Percentiles rank a stretch among this genome's conserved stretches.
phyloP scores from a whole-genome alignment of 2,113 vertebrate species.

The Marcusenius ussheri region DNA sequence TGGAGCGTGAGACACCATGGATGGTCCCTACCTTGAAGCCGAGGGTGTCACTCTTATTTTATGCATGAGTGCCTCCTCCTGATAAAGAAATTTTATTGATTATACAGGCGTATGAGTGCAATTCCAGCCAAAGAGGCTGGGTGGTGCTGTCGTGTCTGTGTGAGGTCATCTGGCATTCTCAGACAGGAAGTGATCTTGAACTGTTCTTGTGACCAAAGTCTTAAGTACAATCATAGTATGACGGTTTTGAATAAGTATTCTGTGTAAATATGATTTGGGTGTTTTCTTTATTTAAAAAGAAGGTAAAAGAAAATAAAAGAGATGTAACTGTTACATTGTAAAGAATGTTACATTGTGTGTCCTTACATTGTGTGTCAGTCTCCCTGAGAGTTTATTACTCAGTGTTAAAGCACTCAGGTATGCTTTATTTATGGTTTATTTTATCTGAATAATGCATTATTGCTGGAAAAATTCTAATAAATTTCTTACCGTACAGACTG shows the following conservation, averaged over 20 bases:
- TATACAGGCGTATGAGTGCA: background rate
- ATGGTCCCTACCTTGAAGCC: background rate
- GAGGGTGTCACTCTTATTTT: background rate
- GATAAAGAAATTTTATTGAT: background rate
- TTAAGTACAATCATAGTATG: background rate
- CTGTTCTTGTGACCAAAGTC: background rate
- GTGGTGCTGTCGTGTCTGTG: background rate
- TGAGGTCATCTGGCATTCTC: background rate
- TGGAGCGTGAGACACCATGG: background rate
- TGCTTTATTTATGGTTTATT: background rate
- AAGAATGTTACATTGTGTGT: background rate
- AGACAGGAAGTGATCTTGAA: background rate
- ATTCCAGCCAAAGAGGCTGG: background rate
- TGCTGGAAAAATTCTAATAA: background rate
- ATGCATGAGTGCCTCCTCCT: background rate
- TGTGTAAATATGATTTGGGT: background rate
- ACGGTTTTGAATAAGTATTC: background rate
- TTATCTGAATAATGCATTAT: background rate
- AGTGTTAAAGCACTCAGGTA: background rate
- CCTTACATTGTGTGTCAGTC: too few relatives aligned
- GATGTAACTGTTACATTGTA: background rate
- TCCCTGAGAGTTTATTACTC: background rate
- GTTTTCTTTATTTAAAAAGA: background rate
- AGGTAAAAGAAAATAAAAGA: background rate
- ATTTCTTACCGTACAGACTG: background rate